These are phyloP conservation scores for Epizoanthus scotinus DNA, from an alignment of 92 coral and sea anemone species.

Conservation along the genomic window DNA sequence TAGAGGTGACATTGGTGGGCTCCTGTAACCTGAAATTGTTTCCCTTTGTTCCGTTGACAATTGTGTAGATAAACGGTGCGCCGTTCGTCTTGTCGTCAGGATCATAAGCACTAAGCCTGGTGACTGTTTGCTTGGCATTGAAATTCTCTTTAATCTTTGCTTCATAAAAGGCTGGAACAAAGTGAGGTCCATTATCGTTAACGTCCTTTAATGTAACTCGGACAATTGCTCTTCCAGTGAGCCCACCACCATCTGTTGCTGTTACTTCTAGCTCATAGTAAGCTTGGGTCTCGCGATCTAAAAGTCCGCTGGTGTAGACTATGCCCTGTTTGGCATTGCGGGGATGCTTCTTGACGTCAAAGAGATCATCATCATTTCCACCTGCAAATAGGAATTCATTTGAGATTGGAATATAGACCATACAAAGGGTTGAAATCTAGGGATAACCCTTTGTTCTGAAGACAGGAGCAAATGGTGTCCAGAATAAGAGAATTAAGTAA, in stretches of 20 bases:
- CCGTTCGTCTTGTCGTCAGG: conserved; percentile 86
- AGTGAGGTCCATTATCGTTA: conserved; percentile 95
- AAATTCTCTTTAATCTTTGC: conserved; percentile 68
- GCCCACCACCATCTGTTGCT: conserved; percentile 90
- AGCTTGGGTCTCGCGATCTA: conserved; percentile 80
- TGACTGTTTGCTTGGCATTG: conserved; percentile 62
- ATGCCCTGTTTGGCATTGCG: conserved; percentile 69
- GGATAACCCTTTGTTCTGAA: no score
- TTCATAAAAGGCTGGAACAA: conserved; percentile 84
- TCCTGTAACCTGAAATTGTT: conserved; percentile 55
- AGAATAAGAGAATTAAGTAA: no score
- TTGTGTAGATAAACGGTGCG: conserved; percentile 68
- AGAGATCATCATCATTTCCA: conserved; percentile 80
- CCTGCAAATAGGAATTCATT: neutral
- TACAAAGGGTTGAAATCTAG: no score
- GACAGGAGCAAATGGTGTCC: no score
- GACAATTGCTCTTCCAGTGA: conserved; percentile 65
- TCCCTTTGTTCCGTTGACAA: conserved; percentile 44
- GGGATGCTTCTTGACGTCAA: conserved; percentile 59
- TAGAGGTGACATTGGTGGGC: conserved; percentile 54
- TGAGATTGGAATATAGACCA: no score
- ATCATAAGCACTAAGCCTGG: conserved; percentile 73
- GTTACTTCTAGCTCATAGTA: conserved; percentile 73
- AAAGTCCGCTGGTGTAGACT: conserved; percentile 57
- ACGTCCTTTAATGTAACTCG: conserved; percentile 67